phyloP scores from a whole-genome alignment of 2,113 vertebrate genomes.

The Psophia crepitans region DNA sequence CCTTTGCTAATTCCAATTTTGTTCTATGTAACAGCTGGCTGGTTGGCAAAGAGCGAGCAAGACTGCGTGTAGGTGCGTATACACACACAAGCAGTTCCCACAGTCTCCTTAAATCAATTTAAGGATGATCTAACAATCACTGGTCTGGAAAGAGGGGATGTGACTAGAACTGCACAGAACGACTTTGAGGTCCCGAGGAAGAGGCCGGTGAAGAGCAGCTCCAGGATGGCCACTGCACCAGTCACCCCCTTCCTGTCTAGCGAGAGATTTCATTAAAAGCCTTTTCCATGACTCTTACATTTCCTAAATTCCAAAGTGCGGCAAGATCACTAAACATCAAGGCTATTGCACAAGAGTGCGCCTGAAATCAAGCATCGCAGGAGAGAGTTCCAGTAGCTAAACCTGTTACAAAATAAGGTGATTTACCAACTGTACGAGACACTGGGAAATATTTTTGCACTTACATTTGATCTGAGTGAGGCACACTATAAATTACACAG shows the following conservation, averaged over 20 bases:
- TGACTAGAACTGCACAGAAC: neutral
- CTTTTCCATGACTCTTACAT: constrained; percentile 28
- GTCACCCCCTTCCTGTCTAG: constrained; percentile 26
- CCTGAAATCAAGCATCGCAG: neutral
- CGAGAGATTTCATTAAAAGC: neutral
- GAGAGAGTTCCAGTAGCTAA: neutral
- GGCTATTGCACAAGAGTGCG: constrained; percentile 44
- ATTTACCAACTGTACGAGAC: constrained; percentile 32
- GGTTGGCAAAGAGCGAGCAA: neutral
- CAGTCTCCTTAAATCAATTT: neutral
- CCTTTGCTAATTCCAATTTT: neutral
- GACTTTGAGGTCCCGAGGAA: neutral
- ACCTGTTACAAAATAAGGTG: constrained; percentile 15
- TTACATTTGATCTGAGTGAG: constrained; percentile 26
- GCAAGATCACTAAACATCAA: constrained; percentile 1
- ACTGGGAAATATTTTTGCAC: constrained; percentile 31
- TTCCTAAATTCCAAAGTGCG: constrained; percentile 49
- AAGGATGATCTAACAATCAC: neutral
- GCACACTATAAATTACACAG: constrained; percentile 16
- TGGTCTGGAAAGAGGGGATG: neutral
- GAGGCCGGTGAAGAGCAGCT: neutral
- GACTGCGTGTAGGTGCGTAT: accelerated
- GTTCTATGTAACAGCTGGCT: neutral
- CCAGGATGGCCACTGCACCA: neutral
- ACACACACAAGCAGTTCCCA: neutral